Base-by-base conservation (phyloP, 2,888 invertebrate species). In the Heliconius aoede region DNA sequence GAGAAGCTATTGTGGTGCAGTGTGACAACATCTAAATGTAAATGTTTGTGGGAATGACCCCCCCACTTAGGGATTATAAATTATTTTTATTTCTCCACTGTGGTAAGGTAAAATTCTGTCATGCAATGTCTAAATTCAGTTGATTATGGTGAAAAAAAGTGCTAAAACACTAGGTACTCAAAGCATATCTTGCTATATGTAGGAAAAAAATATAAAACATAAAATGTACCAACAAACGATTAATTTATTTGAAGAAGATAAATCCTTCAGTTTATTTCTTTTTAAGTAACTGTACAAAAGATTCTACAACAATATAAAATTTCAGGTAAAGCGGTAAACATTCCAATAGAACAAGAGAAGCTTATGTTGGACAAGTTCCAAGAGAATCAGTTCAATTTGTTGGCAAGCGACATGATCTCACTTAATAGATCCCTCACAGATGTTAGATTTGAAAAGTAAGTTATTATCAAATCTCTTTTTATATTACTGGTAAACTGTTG, bases 391-490 rank as follows among this genome's bases (percentile, higher is more conserved):
- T 99, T 99, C 95, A 99, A 99, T 94, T 95, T 99, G 83, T 95
- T 99, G 90, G 99, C 99, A 82, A 99, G 99, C 90, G 99, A 99
- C 91, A 97, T 98, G 96, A 99, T 99, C 86, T 98, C 99, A 80
- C 92, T 99, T 80, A 99, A 99, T 95, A 95, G 99, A 85, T 98
- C 98, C 11, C 95, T 99, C 76, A 97, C 98, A 36, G 99, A 99
- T 93, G 98, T 99, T 81, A 95, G 99, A 86, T 96, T 99, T 88
- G 97, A 97, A 81, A 98, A 98, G 97, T 99, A 93, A 96, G 96
- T 95, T 58, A 18, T 65, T 73, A 64, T 24, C 13, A 36, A 65
- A 15, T 71, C 24, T 67, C 18, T 69, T 30, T 60, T 18, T 21
- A 15, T 46, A 65, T 28, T 62, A 9, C 26, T 46, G n/a, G n/a